Evolutionary conservation across 2,888 invertebrate genomes (phyloP).

Genomic region (Lamellibrachia satsuma): DNA sequence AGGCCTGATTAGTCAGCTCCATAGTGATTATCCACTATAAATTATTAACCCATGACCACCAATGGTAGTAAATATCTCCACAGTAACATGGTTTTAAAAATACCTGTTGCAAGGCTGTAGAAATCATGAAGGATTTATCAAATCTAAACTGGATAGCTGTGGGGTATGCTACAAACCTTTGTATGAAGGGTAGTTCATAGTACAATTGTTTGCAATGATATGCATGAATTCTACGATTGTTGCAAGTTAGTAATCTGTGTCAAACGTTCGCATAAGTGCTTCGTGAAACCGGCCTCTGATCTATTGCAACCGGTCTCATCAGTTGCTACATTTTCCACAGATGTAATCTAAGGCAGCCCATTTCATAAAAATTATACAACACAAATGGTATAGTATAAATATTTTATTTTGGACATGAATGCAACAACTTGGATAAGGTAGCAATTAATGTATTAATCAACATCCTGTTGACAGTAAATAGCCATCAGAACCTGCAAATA

Average conservation of each 20-base stretch:
- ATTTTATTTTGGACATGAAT: background rate
- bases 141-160: background rate
- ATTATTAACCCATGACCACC: too few relatives aligned
- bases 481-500: conserved; percentile 2
- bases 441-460: background rate
- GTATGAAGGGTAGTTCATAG: too few relatives aligned
- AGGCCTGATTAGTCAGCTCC: too few relatives aligned
- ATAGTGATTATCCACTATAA: too few relatives aligned
- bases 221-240: too few relatives aligned
- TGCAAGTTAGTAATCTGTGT: too few relatives aligned
- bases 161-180: too few relatives aligned
- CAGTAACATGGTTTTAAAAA: too few relatives aligned
- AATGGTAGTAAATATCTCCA: too few relatives aligned
- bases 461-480: background rate
- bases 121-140: background rate
- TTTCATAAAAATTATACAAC: background rate
- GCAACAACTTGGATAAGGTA: background rate
- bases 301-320: background rate
- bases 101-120: background rate
- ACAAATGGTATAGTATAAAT: background rate
- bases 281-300: background rate
- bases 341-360: background rate
- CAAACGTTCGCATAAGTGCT: too few relatives aligned
- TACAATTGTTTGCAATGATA: too few relatives aligned
- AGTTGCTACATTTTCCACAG: background rate